A percentile compares a stretch with the other conserved stretches of the same genome.
Evolutionary conservation across 2,797 vertebrate species (phyloP).

Genomic region (Phaenicophaeus curvirostris): DNA sequence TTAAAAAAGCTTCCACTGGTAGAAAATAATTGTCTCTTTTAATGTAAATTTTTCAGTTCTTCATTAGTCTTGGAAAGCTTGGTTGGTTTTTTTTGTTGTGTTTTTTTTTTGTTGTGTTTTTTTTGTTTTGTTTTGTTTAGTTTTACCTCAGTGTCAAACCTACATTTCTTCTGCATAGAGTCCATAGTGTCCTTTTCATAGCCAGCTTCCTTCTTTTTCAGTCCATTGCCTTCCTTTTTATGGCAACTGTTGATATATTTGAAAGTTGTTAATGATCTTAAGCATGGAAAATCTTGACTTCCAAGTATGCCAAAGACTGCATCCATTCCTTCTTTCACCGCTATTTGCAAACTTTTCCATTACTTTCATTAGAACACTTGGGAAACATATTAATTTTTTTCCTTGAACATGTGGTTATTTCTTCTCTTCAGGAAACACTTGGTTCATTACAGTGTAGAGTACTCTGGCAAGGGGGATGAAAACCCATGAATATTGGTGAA

Average conservation of each 20-base stretch:
- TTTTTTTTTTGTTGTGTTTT: too few species aligned
- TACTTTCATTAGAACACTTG: not conserved
- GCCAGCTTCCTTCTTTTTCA: not conserved
- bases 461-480: not conserved
- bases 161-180: not conserved
- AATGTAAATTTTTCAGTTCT: not conserved
- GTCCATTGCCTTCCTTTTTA: not conserved
- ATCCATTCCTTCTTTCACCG: not conserved
- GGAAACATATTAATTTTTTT: not conserved
- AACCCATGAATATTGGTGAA: not conserved
- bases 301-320: not conserved
- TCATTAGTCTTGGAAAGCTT: not conserved
- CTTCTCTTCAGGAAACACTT: not conserved
- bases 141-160: not conserved
- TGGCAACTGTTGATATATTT: not conserved
- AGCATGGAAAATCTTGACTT: not conserved
- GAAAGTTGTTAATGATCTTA: not conserved
- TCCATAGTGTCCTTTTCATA: not conserved
- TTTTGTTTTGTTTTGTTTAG: not conserved
- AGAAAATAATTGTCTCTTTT: not conserved
- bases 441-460: not conserved
- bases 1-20: not conserved
- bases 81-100: too few species aligned
- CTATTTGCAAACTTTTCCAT: not conserved
- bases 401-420: not conserved